phyloP scores from a whole-genome alignment of 2,888 invertebrate species.

The Plagodis dolabraria region DNA sequence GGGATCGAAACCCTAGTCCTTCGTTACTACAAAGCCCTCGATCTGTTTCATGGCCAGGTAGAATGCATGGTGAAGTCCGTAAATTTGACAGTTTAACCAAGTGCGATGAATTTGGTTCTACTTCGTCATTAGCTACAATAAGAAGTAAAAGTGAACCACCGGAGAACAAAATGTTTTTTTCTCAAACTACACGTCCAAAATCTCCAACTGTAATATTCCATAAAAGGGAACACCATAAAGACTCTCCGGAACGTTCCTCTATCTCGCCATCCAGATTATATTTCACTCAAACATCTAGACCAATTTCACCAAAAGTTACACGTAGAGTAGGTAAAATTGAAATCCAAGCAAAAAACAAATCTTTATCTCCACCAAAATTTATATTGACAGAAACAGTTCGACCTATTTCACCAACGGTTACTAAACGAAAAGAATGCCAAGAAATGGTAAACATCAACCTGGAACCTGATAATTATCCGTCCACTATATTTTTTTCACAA shows the following conservation, averaged over 20 bases:
- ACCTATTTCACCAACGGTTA: conserved; percentile 64
- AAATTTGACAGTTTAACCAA: conserved; percentile 79
- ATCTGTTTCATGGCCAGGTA: conserved; percentile 86
- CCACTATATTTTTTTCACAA: conserved; percentile 70
- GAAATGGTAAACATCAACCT: conserved; percentile 43
- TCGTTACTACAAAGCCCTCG: conserved; percentile 83
- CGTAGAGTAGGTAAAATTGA: conserved; percentile 45
- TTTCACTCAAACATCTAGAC: conserved; percentile 66
- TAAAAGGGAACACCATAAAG: conserved; percentile 55
- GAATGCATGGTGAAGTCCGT: conserved; percentile 77
- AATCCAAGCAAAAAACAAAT: conserved; percentile 42
- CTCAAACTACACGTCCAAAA: conserved; percentile 76
- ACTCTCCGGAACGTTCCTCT: conserved; percentile 42
- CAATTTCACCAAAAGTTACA: conserved; percentile 66
- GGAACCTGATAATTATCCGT: conserved; percentile 50
- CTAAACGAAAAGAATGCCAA: conserved; percentile 44
- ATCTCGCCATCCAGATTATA: conserved; percentile 63
- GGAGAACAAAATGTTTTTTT: conserved; percentile 78
- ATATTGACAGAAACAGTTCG: conserved; percentile 69
- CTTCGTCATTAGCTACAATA: conserved; percentile 77
- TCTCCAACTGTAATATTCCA: conserved; percentile 72
- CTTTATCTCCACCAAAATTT: conserved; percentile 64
- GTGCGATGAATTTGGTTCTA: conserved; percentile 71
- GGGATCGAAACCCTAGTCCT: conserved; percentile 84
- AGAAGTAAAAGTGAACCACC: conserved; percentile 88